These are phyloP conservation scores for Aptenodytes patagonicus DNA, from an alignment of 2,113 vertebrate species.

Conservation along the genomic window DNA sequence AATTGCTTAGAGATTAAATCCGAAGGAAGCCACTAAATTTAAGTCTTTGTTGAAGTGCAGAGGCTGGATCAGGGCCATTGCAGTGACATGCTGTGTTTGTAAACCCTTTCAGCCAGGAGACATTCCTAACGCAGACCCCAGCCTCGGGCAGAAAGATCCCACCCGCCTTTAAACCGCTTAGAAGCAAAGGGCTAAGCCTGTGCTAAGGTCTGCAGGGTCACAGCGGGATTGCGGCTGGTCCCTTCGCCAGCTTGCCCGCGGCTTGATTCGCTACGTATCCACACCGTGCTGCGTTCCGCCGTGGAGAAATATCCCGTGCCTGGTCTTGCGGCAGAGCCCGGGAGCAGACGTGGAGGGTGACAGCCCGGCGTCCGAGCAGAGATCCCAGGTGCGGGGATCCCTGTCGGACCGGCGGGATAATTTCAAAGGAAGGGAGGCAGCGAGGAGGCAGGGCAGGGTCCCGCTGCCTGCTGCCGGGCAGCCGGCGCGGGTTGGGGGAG, in stretches of 20 bases:
- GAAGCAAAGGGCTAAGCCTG: neutral
- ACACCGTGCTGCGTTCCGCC: neutral
- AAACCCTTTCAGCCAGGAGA: neutral
- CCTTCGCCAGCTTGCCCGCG: neutral
- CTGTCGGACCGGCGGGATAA: neutral
- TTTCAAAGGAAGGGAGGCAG: neutral
- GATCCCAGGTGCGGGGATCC: neutral
- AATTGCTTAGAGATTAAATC: neutral
- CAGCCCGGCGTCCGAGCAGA: neutral
- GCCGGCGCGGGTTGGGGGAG: neutral
- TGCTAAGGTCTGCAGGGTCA: neutral
- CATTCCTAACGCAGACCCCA: fast-evolving
- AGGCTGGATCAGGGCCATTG: neutral
- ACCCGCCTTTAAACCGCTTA: neutral
- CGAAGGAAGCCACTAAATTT: neutral
- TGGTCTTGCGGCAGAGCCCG: neutral
- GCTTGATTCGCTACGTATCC: fast-evolving
- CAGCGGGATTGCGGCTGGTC: fast-evolving
- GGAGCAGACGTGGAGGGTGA: neutral
- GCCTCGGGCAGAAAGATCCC: neutral
- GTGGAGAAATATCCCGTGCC: neutral
- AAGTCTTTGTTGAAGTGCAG: neutral
- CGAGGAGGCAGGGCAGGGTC: neutral
- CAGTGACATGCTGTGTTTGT: neutral
- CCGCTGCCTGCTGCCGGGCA: neutral